Evolutionary conservation across 2,888 invertebrate genomes (phyloP).

Genomic region (Drosophila birchii): DNA sequence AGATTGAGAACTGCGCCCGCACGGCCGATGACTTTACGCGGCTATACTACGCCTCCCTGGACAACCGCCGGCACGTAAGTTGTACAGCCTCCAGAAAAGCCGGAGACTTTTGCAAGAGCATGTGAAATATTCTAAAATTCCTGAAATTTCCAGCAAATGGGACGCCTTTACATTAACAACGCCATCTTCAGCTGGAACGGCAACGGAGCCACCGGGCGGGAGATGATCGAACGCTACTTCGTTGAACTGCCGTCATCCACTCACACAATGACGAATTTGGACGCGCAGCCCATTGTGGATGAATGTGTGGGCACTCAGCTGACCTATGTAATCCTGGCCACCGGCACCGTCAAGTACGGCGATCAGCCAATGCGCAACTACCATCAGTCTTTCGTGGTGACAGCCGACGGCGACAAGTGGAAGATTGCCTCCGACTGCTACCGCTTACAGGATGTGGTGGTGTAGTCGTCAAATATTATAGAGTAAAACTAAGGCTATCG

Average conservation of each 20-base stretch:
- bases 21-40: conserved; percentile 95
- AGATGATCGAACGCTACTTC: conserved; percentile 93
- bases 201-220: conserved; percentile 91
- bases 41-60: conserved; percentile 94
- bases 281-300: conserved; percentile 94
- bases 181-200: conserved; percentile 97
- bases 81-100: neutral
- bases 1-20: conserved; percentile 92
- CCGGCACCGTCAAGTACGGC: conserved; percentile 92
- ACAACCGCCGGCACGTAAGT: conserved; percentile 92
- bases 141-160: conserved; percentile 87
- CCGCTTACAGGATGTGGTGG: conserved; percentile 88
- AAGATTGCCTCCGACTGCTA: conserved; percentile 96
- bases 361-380: conserved; percentile 88
- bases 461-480: neutral
- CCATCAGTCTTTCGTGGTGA: conserved; percentile 94
- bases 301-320: conserved; percentile 90
- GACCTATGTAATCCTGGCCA: conserved; percentile 93
- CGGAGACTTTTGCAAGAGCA: neutral
- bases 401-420: conserved; percentile 95
- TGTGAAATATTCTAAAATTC: neutral
- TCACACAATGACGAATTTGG: conserved; percentile 91
- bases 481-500: conserved; percentile 7
- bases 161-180: conserved; percentile 92
- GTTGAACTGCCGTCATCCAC: conserved; percentile 92